These are phyloP conservation scores for Agrenia bidenticulata DNA, from an alignment of 2,888 invertebrate genomes.

Conservation along the genomic window DNA sequence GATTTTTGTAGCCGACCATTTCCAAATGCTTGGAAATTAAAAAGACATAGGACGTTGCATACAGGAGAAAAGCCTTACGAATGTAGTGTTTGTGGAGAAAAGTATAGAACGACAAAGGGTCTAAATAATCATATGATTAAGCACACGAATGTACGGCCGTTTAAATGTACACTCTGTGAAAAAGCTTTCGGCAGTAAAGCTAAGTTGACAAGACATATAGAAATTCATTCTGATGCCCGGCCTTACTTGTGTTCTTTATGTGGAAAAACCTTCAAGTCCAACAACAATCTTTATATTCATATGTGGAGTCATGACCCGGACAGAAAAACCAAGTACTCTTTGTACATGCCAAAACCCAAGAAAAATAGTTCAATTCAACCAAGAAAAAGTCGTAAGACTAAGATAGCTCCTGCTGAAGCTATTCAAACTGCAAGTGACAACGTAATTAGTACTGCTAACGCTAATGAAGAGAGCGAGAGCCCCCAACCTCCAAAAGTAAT, in stretches of 20 bases:
- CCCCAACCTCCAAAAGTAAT: too few species aligned
- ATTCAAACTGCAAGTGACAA: too few species aligned
- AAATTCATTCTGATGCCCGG: neutral
- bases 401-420: too few species aligned
- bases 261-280: neutral
- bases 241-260: neutral
- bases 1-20: neutral
- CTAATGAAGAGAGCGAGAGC: too few species aligned
- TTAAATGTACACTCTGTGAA: neutral
- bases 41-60: neutral
- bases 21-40: neutral
- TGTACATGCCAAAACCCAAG: neutral
- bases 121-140: neutral
- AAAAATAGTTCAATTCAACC: too few species aligned
- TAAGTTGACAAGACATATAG: neutral
- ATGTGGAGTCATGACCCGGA: neutral
- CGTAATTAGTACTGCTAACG: too few species aligned
- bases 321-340: neutral
- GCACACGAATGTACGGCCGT: neutral
- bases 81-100: neutral
- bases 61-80: neutral
- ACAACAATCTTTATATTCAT: conserved; percentile 1
- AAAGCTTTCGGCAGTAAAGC: neutral
- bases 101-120: neutral
- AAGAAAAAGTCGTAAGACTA: too few species aligned